phyloP scores from a whole-genome alignment of 2,113 vertebrate species.

The Sylvietta virens region DNA sequence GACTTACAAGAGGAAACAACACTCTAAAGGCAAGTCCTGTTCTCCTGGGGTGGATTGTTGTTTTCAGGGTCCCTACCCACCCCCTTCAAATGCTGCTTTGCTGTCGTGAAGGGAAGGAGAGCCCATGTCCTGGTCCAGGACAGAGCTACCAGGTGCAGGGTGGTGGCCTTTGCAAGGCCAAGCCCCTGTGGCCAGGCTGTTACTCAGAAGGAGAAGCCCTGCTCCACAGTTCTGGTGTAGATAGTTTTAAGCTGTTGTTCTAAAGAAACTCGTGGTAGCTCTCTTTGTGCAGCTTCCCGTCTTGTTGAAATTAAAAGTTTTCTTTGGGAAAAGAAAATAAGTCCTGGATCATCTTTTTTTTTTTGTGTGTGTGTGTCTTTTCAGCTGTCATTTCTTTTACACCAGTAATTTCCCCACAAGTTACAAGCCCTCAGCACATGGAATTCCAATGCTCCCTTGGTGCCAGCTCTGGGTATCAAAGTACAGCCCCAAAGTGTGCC shows the following conservation, averaged over 20 bases:
- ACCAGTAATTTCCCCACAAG: neutral
- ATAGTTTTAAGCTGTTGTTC: slow-evolving; percentile 1
- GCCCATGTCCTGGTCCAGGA: neutral
- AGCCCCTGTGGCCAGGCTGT: neutral
- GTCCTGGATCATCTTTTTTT: neutral
- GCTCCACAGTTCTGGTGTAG: neutral
- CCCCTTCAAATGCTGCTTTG: neutral
- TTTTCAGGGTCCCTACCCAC: neutral
- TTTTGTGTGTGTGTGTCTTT: no score
- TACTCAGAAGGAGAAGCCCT: neutral
- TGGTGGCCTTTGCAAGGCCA: neutral
- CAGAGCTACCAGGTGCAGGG: neutral
- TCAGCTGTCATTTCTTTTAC: neutral
- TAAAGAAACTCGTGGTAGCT: neutral
- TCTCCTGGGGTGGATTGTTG: neutral
- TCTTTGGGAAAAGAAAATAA: neutral
- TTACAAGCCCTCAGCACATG: neutral
- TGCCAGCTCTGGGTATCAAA: neutral
- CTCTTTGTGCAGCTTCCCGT: slow-evolving; percentile 42
- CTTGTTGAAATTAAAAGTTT: slow-evolving; percentile 32
- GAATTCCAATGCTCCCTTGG: neutral
- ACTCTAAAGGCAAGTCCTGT: neutral
- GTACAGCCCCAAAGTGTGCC: neutral
- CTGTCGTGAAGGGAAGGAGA: neutral
- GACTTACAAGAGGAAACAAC: neutral